Evolutionary conservation across 2,113 vertebrate genomes (phyloP).

Genomic region (Gymnarchus niloticus): DNA sequence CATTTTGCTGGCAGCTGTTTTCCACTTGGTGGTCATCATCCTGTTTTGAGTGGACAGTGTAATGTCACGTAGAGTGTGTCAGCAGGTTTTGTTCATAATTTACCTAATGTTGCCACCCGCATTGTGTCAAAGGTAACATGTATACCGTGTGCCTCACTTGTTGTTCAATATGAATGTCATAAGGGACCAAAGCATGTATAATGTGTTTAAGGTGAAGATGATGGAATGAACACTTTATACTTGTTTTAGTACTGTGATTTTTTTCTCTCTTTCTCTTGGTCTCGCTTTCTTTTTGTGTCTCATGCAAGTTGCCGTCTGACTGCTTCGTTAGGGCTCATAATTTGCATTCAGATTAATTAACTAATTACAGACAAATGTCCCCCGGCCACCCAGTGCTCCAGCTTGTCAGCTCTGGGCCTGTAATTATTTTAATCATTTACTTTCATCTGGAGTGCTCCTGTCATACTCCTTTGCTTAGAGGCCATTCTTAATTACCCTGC

Average conservation of each 20-base stretch:
- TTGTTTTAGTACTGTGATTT: conserved; percentile 37
- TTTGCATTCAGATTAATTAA: conserved; percentile 99
- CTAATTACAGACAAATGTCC: conserved; percentile 99
- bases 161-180: not conserved
- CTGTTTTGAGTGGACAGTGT: not conserved
- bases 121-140: not conserved
- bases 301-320: conserved; percentile 73
- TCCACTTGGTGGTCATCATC: not conserved
- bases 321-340: conserved; percentile 99
- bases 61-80: not conserved
- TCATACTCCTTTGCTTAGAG: conserved; percentile 93
- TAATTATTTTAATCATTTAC: conserved; percentile 99
- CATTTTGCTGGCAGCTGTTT: not conserved
- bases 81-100: not conserved
- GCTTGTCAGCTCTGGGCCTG: conserved; percentile 98
- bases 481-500: conserved; percentile 95
- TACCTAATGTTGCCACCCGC: not conserved
- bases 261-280: conserved; percentile 26
- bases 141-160: not conserved
- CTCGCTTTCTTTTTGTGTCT: conserved; percentile 29
- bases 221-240: conserved; percentile 41
- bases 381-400: conserved; percentile 94
- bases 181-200: not conserved
- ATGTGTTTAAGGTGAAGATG: not conserved
- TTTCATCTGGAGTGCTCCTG: conserved; percentile 99